Evolutionary conservation across 2,797 vertebrate species (phyloP).

Genomic region (Trichosurus vulpecula): DNA sequence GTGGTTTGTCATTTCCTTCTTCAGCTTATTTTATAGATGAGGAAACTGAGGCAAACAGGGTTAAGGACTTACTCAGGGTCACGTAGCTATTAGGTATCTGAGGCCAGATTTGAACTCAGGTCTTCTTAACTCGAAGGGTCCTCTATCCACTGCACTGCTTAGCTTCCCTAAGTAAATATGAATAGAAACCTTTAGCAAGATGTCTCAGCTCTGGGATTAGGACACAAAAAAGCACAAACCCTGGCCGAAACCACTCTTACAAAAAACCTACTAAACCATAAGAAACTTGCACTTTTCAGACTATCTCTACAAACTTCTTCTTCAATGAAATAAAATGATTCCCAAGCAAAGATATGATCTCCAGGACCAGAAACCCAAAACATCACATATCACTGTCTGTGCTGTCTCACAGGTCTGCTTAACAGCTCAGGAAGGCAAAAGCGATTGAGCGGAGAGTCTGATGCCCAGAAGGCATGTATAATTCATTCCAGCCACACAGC

Average conservation of each 20-base stretch:
- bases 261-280: not conserved
- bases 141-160: not conserved
- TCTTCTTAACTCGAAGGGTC: not conserved
- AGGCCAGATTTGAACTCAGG: not conserved
- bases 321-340: not conserved
- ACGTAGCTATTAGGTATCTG: not conserved
- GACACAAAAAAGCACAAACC: not conserved
- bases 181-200: not conserved
- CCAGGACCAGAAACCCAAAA: not conserved
- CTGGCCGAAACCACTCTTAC: not conserved
- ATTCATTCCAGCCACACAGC: conserved; percentile 54
- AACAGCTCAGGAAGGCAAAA: not conserved
- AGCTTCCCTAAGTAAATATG: not conserved
- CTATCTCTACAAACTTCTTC: not conserved
- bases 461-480: conserved; percentile 38
- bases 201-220: not conserved
- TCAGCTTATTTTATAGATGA: not conserved
- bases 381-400: not conserved
- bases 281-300: not conserved
- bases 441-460: conserved; percentile 39
- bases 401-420: not conserved
- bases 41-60: not conserved
- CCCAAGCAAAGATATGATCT: not conserved
- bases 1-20: not conserved
- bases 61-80: not conserved